These are phyloP conservation scores for Nasonovia ribisnigri DNA, from an alignment of 2,888 invertebrate genomes.

Conservation along the genomic window DNA sequence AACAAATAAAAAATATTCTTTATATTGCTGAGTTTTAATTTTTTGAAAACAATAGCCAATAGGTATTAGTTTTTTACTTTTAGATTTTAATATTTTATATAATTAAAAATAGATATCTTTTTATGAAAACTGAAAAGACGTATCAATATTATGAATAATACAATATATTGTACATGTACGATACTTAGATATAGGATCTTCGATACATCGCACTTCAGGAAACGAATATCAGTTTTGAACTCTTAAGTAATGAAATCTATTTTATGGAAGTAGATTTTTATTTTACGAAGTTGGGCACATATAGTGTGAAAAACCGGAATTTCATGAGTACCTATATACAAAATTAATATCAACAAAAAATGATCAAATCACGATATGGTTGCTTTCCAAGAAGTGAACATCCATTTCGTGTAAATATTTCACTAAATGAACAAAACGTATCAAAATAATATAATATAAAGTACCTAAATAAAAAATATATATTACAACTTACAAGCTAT, in stretches of 20 bases:
- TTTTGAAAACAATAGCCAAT: neutral
- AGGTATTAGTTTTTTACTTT: neutral
- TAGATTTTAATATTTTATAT: neutral
- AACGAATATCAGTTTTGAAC: neutral
- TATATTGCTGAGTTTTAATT: neutral
- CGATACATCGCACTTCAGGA: neutral
- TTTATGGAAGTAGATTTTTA: neutral
- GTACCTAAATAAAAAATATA: too few relatives aligned
- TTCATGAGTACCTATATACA: neutral
- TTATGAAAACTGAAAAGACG: neutral
- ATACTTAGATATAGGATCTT: too few relatives aligned
- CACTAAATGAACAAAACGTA: too few relatives aligned
- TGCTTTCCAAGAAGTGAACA: neutral
- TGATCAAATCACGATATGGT: neutral
- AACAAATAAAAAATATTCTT: neutral
- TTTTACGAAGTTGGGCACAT: neutral
- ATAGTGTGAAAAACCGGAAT: neutral
- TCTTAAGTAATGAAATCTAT: neutral
- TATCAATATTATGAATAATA: neutral
- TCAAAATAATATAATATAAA: too few relatives aligned
- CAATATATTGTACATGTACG: too few relatives aligned
- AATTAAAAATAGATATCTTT: neutral
- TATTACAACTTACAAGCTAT: too few relatives aligned
- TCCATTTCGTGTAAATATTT: neutral
- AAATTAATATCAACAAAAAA: neutral